phyloP scores from a whole-genome alignment of 2,888 invertebrate species.

The Leucophenga montana region DNA sequence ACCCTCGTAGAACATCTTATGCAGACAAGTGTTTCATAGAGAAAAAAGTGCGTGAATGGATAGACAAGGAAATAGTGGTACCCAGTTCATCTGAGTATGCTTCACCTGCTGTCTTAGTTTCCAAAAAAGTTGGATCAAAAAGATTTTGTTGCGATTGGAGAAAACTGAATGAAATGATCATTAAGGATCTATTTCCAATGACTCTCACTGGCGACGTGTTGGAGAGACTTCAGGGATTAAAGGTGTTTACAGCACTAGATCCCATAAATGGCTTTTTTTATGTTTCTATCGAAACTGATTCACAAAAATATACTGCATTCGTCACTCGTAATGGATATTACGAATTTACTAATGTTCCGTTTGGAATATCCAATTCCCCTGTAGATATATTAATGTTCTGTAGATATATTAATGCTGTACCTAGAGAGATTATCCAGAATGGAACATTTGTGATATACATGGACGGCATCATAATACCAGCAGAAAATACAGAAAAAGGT shows the following conservation, averaged over 20 bases:
- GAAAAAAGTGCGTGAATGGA: neutral
- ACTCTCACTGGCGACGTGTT: neutral
- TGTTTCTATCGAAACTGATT: conserved; percentile 14
- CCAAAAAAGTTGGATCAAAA: neutral
- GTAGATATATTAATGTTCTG: conserved; percentile 34
- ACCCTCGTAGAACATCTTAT: too few species aligned
- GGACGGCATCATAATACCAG: conserved; percentile 10
- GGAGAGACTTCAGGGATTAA: neutral
- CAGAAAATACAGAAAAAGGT: neutral
- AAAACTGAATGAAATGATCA: neutral
- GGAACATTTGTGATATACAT: conserved; percentile 10
- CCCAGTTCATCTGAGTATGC: neutral
- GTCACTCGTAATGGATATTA: conserved; percentile 31
- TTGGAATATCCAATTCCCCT: conserved; percentile 21
- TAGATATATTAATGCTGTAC: conserved; percentile 27
- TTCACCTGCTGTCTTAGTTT: neutral
- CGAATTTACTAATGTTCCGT: conserved; percentile 35
- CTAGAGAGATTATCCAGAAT: conserved; percentile 11
- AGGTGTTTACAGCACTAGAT: neutral
- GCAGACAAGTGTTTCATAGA: too few species aligned
- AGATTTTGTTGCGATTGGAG: neutral
- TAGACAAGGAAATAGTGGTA: neutral
- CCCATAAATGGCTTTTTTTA: neutral
- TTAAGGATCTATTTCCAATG: neutral
- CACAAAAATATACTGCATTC: neutral